Evolutionary conservation across 23 tunicate species (phyloP).

Genomic region (Oikopleura vanhoeffeni): DNA sequence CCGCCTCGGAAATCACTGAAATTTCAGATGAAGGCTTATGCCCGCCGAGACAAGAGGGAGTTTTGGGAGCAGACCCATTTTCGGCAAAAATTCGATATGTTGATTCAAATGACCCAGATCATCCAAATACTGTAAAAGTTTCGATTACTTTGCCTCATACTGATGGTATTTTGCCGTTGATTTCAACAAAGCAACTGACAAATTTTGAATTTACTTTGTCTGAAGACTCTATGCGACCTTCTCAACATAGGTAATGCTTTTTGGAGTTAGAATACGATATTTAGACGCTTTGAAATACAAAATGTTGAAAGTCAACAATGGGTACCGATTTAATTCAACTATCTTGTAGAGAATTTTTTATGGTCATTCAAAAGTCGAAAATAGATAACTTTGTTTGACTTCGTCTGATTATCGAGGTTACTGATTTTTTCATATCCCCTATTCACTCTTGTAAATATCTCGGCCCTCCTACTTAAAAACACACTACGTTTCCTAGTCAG

Average conservation of each 20-base stretch:
- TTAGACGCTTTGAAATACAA: no score
- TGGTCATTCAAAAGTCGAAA: no score
- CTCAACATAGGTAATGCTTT: conserved; percentile 48
- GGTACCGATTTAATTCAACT: no score
- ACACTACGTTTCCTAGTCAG: no score
- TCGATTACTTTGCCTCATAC: conserved; percentile 68
- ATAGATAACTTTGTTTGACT: no score
- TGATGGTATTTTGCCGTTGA: conserved; percentile 86
- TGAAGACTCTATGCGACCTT: conserved; percentile 45
- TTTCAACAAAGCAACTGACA: conserved; percentile 59
- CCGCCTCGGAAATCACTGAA: conserved; percentile 52
- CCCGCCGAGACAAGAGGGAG: conserved; percentile 47
- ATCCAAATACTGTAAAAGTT: conserved; percentile 56
- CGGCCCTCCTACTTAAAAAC: no score
- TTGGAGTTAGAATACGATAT: not conserved
- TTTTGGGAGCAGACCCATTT: conserved; percentile 92
- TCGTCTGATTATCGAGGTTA: no score
- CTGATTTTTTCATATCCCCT: no score
- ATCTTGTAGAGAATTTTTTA: no score
- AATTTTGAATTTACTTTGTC: conserved; percentile 78
- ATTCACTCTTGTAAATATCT: no score
- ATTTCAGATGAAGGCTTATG: conserved; percentile 39
- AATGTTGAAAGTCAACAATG: no score
- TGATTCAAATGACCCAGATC: conserved; percentile 37
- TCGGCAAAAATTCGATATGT: conserved; percentile 73